Evolutionary conservation across 1,140 invertebrate genomes (phyloP), one percentile per base, ranked within the genome.

Genomic region (Drosophila willistoni): DNA sequence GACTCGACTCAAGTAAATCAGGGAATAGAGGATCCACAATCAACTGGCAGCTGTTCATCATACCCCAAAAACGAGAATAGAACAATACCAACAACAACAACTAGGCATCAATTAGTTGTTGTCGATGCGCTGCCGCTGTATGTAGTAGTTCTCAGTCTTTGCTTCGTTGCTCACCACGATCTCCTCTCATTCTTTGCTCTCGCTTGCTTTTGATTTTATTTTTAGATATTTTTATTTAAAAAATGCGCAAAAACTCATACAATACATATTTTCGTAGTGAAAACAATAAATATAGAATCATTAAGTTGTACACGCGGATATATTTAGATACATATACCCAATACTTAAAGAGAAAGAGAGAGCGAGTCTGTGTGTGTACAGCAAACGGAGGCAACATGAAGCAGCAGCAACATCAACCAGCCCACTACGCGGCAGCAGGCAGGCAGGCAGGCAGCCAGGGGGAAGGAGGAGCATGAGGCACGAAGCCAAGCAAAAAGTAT

Each of bases 221-320:
- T 76, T 44, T 77, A 77, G 73, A 39, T 13, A 44, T 70, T 70
- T 77, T 77, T 77, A 77, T 77, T 77, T 77, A 77, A 77, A 77
- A 87, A 91, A 90, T 89, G 89, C 89, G 90, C 90, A 91, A 91
- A 91, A 91, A 87, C 81, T 86, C 80, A 72, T 81, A 89, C 84
- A 91, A 72, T 81, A 89, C 84, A 91, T 91, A 91, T 91, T 90
- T 91, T 91, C 79, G 89, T 90, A 90, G 83, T 90, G 89, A 89
- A 89, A 89, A 90, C 89, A 91, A 91, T 91, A 91, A 91, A 91
- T 90, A 91, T 90, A 90, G 89, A 90, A 89, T 90, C 89, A 90
- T 91, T 91, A 89, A 91, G 84, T 91, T 91, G 81, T 89, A 91
- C 89, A 89, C 81, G 79, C 80, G 76, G 82, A 91, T 91, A 91